Conservation (phyloP, 1,140 invertebrate species). For the Nixonia krombeini region DNA sequence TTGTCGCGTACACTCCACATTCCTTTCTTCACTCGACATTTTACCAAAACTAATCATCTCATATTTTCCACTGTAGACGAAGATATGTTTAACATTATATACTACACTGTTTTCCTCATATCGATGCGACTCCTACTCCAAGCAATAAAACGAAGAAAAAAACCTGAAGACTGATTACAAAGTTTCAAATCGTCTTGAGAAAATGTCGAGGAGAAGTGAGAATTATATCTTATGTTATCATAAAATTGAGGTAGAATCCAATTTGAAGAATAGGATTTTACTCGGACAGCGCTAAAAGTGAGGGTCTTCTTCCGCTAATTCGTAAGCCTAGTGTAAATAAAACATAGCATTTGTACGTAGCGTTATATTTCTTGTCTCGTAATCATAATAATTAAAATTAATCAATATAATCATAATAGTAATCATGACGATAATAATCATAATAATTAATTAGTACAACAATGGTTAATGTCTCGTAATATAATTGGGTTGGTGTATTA, state of each 20-base stretch:
- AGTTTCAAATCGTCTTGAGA: no score
- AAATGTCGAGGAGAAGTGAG: conserved; percentile 27
- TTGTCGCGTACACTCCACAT: no score
- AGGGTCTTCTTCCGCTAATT: conserved; percentile 66
- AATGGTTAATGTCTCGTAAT: conserved; percentile 65
- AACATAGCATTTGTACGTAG: no score
- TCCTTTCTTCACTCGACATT: conserved; percentile 37
- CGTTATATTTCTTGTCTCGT: conserved; percentile 53
- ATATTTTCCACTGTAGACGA: neutral
- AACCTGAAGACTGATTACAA: no score
- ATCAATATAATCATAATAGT: no score
- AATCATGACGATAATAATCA: conserved; percentile 45
- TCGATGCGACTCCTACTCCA: no score
- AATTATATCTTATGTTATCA: no score
- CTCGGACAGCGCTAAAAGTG: conserved; percentile 62
- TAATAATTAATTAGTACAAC: conserved; percentile 65
- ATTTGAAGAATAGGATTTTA: no score
- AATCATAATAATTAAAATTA: conserved; percentile 49
- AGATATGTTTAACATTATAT: no score
- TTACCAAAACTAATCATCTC: conserved; percentile 9
- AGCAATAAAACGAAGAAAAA: no score
- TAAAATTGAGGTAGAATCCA: conserved; percentile 68
- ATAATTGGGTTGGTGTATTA: conserved; percentile 59
- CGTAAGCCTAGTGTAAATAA: conserved; percentile 62
- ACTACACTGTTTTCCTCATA: no score